Conservation (phyloP, 2,113 vertebrate genomes). For the Scopus umbretta region DNA sequence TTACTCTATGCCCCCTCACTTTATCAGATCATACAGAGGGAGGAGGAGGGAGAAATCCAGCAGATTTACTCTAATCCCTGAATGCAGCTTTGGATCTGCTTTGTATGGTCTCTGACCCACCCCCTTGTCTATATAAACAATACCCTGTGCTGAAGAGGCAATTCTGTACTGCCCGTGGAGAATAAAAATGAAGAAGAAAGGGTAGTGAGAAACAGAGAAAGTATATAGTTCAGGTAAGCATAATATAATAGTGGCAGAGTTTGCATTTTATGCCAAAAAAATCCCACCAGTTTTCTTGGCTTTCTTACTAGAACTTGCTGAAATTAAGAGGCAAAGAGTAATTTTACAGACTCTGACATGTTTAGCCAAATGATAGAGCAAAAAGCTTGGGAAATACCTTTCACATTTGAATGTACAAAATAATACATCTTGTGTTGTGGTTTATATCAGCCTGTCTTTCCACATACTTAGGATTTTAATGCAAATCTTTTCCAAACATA, state of each 20-base stretch:
- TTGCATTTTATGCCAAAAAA: background rate
- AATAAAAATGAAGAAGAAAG: background rate
- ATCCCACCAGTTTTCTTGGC: background rate
- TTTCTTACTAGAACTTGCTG: background rate
- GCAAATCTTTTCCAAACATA: background rate
- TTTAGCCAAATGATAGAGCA: background rate
- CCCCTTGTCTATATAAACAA: background rate
- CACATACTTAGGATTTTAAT: background rate
- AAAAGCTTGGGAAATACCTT: constrained; percentile 4
- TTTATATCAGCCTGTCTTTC: background rate
- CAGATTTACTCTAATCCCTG: background rate
- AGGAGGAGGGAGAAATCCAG: background rate
- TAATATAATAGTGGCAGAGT: background rate
- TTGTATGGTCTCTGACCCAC: background rate
- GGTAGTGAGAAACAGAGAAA: background rate
- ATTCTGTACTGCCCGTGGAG: background rate
- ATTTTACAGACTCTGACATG: background rate
- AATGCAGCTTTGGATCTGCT: background rate
- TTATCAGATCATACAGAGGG: background rate
- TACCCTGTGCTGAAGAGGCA: background rate
- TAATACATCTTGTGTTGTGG: background rate
- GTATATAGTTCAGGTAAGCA: background rate
- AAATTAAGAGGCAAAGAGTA: background rate
- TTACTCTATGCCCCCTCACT: background rate
- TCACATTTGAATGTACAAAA: background rate